Base-by-base conservation (phyloP, 1,140 invertebrate species). In the Neodiprion fabricii region DNA sequence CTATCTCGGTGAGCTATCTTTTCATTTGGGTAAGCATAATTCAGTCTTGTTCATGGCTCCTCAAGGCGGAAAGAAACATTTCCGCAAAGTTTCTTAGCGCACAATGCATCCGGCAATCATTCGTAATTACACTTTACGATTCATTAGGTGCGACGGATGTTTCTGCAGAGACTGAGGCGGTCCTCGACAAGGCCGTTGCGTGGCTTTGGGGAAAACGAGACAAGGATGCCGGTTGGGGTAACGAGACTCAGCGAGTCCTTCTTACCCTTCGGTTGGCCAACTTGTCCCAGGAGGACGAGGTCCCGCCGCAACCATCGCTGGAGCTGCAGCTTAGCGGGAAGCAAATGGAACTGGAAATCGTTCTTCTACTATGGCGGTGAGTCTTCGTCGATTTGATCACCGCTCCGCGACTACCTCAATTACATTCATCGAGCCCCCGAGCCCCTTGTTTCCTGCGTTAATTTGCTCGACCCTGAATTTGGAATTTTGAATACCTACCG, bases 321-420 rank as follows among this genome's bases (percentile, higher is more conserved):
- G 94, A 96, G 81, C 91, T 95, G 82, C 93, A 95, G 80, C 89
- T 96, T 1, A 94, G 93, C 7, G 91, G 91, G 7, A 96, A 96
- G 80, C 94, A 96, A 82, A 92, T 96, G 91, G 95, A 96, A 83
- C 90, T 96, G 48, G 94, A 96, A 80, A 92, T 95, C 67, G 90
- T 95, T 1, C 89, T 95, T n/a, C 90, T 94, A 82, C 89, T 96
- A 48, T 95, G 93, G 90, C 93, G 93, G 92, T 94, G 85, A 87
- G 85, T 76, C 14, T 12, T 78, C n/a, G 5, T 5, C 28, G 28
- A 40, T 40, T 40, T 40, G 28, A 40, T 40, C 28, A 40, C 28
- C 28, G 28, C 28, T 40, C 28, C 5, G 28, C 5, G 28, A 40
- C 28, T 40, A 40, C 28, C 28, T 40, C 28, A 40, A 40, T 40